These are phyloP conservation scores for Mechanitis mazaeus DNA, from an alignment of 2,888 invertebrate genomes.

Conservation along the genomic window DNA sequence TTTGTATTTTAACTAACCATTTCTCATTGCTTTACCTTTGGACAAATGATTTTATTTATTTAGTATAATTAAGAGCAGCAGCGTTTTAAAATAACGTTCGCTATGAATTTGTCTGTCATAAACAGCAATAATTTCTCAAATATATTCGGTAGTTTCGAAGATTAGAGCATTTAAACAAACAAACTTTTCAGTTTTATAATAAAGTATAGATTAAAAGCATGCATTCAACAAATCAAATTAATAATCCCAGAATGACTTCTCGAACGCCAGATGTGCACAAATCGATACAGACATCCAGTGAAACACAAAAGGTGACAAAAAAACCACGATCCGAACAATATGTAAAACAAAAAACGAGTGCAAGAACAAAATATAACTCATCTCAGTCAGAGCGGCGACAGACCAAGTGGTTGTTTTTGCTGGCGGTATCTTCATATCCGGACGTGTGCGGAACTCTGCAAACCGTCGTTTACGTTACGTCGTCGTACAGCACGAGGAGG, in stretches of 20 bases:
- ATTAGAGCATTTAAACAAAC: too few species aligned
- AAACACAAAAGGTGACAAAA: slow-evolving; percentile 50
- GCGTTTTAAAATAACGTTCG: too few species aligned
- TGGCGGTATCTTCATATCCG: slow-evolving; percentile 72
- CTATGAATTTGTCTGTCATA: too few species aligned
- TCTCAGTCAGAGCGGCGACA: slow-evolving; percentile 33
- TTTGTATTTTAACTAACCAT: too few species aligned
- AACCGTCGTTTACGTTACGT: slow-evolving; percentile 15
- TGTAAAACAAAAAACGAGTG: slow-evolving; percentile 43
- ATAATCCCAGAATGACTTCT: slow-evolving; percentile 9
- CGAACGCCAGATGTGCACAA: slow-evolving; percentile 33
- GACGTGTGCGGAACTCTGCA: slow-evolving; percentile 31
- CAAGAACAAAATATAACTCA: slow-evolving; percentile 58
- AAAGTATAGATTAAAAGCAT: background rate
- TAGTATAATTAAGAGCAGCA: too few species aligned
- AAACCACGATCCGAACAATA: slow-evolving; percentile 40
- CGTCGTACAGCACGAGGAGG: slow-evolving; percentile 8
- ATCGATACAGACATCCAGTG: slow-evolving; percentile 44
- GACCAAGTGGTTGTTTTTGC: slow-evolving; percentile 60
- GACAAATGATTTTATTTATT: too few species aligned
- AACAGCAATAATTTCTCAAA: too few species aligned
- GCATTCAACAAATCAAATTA: slow-evolving; percentile 9
- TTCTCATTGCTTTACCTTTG: too few species aligned
- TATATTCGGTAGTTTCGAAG: too few species aligned
- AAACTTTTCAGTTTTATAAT: too few species aligned